Evolutionary conservation across 2,888 invertebrate species (phyloP), one percentile per base, ranked within the genome.

Genomic region (Athripsodes cinereus): DNA sequence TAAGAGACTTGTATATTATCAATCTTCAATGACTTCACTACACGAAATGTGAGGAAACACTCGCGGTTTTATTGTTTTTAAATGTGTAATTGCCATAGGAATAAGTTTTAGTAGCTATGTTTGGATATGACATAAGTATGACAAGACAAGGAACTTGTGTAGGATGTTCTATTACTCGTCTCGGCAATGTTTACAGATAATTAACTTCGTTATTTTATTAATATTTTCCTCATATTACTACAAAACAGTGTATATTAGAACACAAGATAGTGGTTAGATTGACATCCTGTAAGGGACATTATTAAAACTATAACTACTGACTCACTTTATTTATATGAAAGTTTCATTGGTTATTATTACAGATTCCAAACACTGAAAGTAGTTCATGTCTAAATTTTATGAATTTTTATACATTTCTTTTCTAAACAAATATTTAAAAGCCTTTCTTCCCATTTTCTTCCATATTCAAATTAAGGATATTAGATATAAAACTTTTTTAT

Each of bases 91-190:
- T 47, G 20, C 3, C 8, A 8, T 40, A 40, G 3, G 26, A 40
- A 40, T 40, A 40, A 40, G 40, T 40, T 40, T 40, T 13, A 40
- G 40, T 40, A 40, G 40, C 40, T 40, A 40, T 40, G 40, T 40
- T 40, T 40, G 40, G 40, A 13, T 40, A 40, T 40, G 40, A 40
- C 40, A 40, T 40, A 40, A 40, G 40, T 40, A 40, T 48, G 48
- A 48, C 48, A 48, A 19, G 21, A 21, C 48, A 48, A 21, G 48
- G 48, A 48, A 48, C 48, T 20, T 21, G 48, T 48, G 48, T 48
- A 48, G 19, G 48, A 48, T 40, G 40, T 16, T n/a, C 13, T 40
- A 40, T 13, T 40, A 16, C 40, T 40, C 3, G 2, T 40, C 2
- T 40, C 40, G 13, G 40, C 13, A 8, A 40, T 40, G 40, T 40